phyloP scores from a whole-genome alignment of 30 jellyfish, hydroid and myxozoan species.

The Nemopilema nomurai region DNA sequence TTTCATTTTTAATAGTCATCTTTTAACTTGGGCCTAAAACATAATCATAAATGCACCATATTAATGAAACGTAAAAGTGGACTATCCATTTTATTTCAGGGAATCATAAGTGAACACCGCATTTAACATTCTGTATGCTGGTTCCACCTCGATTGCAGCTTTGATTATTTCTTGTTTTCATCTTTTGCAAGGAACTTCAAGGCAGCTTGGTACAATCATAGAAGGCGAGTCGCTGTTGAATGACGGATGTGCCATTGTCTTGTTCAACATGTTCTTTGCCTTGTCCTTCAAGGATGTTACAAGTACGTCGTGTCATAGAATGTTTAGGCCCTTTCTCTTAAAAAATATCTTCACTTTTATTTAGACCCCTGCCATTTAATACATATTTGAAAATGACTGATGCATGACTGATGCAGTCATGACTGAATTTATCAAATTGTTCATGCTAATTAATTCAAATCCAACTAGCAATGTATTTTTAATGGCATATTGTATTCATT shows the following conservation, averaged over 20 bases:
- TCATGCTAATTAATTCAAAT: not conserved
- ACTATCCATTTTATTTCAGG: not conserved
- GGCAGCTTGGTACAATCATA: constrained; percentile 84
- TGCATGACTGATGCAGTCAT: not conserved
- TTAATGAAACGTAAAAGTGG: not conserved
- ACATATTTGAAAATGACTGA: not conserved
- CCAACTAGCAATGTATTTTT: no score
- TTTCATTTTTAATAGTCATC: no score
- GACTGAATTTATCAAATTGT: not conserved
- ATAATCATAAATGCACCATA: no score
- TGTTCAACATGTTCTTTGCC: constrained; percentile 67
- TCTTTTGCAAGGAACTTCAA: constrained; percentile 77
- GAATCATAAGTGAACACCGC: no score
- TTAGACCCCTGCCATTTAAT: not conserved
- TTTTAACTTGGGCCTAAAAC: no score
- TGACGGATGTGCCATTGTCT: constrained; percentile 96
- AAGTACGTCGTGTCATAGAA: constrained; percentile 67
- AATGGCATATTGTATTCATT: no score
- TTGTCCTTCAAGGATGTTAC: constrained; percentile 65
- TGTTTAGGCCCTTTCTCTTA: no score
- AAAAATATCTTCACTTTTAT: constrained; percentile 7
- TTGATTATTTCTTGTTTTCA: no score
- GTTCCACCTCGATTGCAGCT: no score
- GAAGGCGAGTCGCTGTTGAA: constrained; percentile 92
- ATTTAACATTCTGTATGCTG: no score